Evolutionary conservation across 1,140 invertebrate species (phyloP), one percentile per base, ranked within the genome.

Genomic region (Triops longicaudatus): DNA sequence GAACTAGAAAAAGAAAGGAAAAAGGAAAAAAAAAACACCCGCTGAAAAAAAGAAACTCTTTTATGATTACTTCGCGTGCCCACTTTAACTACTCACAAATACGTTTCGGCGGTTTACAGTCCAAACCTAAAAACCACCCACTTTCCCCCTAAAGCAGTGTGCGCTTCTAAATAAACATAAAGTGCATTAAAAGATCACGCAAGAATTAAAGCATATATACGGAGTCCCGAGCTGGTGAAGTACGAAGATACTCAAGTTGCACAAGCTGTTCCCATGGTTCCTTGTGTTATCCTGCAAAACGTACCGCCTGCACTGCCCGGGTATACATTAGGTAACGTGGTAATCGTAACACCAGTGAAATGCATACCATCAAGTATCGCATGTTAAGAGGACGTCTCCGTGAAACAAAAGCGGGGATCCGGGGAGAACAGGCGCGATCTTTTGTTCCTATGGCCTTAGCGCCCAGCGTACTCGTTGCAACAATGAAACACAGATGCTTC

Each of bases 381-480:
- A 63, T 63, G 50, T 63, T 63, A 63, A 63, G 17, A 63, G 50
- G 50, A 63, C 50, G 50, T 63, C 50, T 63, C 50, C 50, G 22
- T 63, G 14, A 63, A 63, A 63, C 50, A 63, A 63, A 14, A 63
- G 50, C 50, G 17, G 0, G n/a, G 50, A 63, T 63, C 50, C 50
- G 17, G 22, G 50, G 22, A 14, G 17, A 5, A 63, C 31, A 63
- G 50, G 17, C 22, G 14, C 17, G 14, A 63, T 22, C 17, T n/a
- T 22, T 22, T 22, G 50, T 22, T 63, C 50, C 50, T 63, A 22
- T 63, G 50, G 50, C 14, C 50, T 63, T 14, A 63, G 14, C 14
- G 17, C 50, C 0, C 50, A 63, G 22, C 50, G 22, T 63, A 10
- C 22, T 17, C 50, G 14, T 17, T 10, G 6, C 50, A 63, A 63